Conservation (phyloP, 2,797 vertebrate genomes). For the Halcyon leucocephala region DNA sequence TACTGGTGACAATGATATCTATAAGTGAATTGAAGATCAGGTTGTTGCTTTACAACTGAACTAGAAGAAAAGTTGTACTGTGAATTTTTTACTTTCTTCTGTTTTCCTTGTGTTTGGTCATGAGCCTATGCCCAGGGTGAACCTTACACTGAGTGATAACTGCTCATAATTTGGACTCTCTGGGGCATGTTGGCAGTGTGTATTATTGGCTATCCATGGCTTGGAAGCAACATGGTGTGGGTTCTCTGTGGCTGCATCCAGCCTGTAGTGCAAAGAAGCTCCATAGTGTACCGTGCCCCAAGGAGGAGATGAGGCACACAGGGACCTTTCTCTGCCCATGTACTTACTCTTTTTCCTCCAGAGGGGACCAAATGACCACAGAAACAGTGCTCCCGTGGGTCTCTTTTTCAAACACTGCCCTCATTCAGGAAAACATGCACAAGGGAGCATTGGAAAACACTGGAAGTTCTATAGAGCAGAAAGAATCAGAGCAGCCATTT, state of each 20-base stretch:
- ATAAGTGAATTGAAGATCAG: background rate
- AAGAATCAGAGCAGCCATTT: background rate
- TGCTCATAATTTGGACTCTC: background rate
- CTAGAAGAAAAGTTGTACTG: background rate
- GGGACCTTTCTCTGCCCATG: background rate
- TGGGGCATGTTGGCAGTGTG: background rate
- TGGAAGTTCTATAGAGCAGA: background rate
- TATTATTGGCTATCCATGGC: background rate
- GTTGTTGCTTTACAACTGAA: background rate
- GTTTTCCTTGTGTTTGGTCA: background rate
- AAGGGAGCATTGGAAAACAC: background rate
- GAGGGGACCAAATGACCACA: background rate
- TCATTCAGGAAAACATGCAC: background rate
- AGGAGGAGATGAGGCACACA: rapidly evolving
- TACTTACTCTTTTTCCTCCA: background rate
- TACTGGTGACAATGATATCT: background rate
- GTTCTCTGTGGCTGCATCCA: background rate
- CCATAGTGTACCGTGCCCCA: background rate
- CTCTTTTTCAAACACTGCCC: background rate
- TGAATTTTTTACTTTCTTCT: background rate
- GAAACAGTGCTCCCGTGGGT: background rate
- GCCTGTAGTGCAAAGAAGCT: background rate
- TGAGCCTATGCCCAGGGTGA: background rate
- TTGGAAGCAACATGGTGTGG: background rate
- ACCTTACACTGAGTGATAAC: background rate